Base-by-base conservation (phyloP, 2,888 invertebrate species). In the Mycalesis mineus region DNA sequence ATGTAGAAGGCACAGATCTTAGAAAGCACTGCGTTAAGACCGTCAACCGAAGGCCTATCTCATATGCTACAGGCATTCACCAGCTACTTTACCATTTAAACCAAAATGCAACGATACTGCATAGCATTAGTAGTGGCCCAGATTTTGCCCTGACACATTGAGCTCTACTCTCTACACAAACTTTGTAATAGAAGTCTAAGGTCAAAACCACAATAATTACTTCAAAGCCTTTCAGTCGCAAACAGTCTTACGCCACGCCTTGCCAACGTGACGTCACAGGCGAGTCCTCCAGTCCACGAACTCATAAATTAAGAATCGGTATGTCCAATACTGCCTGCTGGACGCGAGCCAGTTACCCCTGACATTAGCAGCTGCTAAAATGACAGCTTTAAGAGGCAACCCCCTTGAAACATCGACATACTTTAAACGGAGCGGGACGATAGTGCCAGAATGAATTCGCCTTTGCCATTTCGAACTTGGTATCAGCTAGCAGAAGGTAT, bases 301-400 rank as follows among this genome's bases (percentile, higher is more conserved):
- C 51, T 55, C 63, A 65, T 67, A 64, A 66, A 66, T 66, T 68
- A 67, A 62, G 63, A 53, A 68, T 63, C 63, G 60, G 52, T 52
- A 48, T 52, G 62, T 62, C 60, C 62, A 55, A 62, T 58, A 60
- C 59, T 64, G 60, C 47, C 48, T 52, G 13, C 56, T 78, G 78
- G 78, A 77, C 33, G 37, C 9, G 22, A 11, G 75, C 78, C 78
- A 77, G 69, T 75, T 70, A 75, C 74, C 73, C 69, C 68, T 73
- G 71, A 68, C 73, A 75, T 72, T 71, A 68, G 61, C 56, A 58
- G 62, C 62, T 62, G 66, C 60, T 64, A 69, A 76, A 59, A 61
- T 73, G 75, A 75, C 73, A 68, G 70, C 64, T 68, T 67, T 70
- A 72, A 73, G 70, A 67, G 68, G 65, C 60, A 54, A 49, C 65